Base-by-base conservation (phyloP, 2,797 vertebrate genomes). In the Poeciliopsis paucimaculata region DNA sequence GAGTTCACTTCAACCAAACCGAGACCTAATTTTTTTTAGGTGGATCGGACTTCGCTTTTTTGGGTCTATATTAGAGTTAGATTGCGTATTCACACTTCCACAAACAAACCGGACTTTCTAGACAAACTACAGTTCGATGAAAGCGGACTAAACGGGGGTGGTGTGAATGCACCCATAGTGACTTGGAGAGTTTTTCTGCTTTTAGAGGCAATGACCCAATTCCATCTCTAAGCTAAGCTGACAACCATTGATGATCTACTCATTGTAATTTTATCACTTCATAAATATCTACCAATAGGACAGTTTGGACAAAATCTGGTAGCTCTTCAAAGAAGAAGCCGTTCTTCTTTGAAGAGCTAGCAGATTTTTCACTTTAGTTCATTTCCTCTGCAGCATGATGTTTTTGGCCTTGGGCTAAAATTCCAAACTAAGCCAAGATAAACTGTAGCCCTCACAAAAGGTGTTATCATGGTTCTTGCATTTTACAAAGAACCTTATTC, bases 381-480 rank as follows among this genome's bases (percentile, higher is more conserved):
- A 41, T 68, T 68, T 68, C 64, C 20, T 68, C 64, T 68, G 34
- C 23, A 10, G 34, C 64, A 41, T 66, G 20, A 66, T 23, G 20
- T 43, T 26, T n/a, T 43, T 12, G 36, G 68, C 39, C 41, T 71
- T 45, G 23, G 39, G 26, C 64, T 68, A 41, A 45, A 26, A n/a
- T 71, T 71, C 39, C 43, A 26, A 26, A 36, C 28, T 34, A 51
- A 73, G 46, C 31, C 71, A 73, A 73, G 28, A 73, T 73, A 49
- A 79, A 81, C 46, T 26, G 3, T 13, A 6, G 36, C 36, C 23
- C 39, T n/a, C 5, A 41, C 20, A 23, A 68, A 68, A 41, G 64
- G 66, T 70, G 39, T 43, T 70, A 70, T 70, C 39, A 13, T n/a
- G 39, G 39, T 20, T 43, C 66, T 43, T 70, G 23, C 39, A n/a